Evolutionary conservation across 2,797 vertebrate species (phyloP).

Genomic region (Melanotaenia trifasciata): DNA sequence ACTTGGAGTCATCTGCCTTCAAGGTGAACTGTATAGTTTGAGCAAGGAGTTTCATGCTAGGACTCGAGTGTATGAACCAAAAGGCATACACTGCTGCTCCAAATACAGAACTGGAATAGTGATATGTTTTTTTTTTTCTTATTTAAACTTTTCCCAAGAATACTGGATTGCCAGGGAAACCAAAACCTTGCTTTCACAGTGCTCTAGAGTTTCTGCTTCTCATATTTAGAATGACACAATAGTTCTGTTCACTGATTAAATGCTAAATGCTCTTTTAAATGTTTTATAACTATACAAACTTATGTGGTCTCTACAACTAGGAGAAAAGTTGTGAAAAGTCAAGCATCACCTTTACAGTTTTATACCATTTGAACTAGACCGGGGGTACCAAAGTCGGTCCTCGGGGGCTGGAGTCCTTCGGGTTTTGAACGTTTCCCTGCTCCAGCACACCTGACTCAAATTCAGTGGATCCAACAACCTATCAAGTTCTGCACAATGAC

Average conservation of each 20-base stretch:
- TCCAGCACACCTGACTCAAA: no score
- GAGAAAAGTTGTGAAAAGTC: conserved; percentile 57
- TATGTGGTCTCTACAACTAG: conserved; percentile 37
- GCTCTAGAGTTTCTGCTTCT: no score
- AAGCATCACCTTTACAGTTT: conserved; percentile 65
- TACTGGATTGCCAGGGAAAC: conserved; percentile 28
- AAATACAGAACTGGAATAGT: conserved; percentile 6
- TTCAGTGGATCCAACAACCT: no score
- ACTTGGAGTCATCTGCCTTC: conserved; percentile 47
- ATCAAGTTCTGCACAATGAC: no score
- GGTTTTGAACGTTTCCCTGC: no score
- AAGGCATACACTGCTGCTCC: conserved; percentile 2
- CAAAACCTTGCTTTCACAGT: not conserved
- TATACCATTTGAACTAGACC: conserved; percentile 73
- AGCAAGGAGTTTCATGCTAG: conserved; percentile 30
- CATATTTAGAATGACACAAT: no score
- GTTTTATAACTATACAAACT: conserved; percentile 13
- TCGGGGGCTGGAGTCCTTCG: no score
- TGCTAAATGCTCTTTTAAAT: no score
- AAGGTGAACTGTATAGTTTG: conserved; percentile 62
- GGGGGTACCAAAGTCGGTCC: no score
- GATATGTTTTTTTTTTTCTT: conserved; percentile 15
- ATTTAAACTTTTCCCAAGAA: conserved; percentile 12
- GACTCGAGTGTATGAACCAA: conserved; percentile 28
- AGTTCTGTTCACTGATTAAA: no score